Percentiles rank a stretch among this genome's conserved stretches.
phyloP scores from a whole-genome alignment of 2,888 invertebrate species.

The Thyatira batis region DNA sequence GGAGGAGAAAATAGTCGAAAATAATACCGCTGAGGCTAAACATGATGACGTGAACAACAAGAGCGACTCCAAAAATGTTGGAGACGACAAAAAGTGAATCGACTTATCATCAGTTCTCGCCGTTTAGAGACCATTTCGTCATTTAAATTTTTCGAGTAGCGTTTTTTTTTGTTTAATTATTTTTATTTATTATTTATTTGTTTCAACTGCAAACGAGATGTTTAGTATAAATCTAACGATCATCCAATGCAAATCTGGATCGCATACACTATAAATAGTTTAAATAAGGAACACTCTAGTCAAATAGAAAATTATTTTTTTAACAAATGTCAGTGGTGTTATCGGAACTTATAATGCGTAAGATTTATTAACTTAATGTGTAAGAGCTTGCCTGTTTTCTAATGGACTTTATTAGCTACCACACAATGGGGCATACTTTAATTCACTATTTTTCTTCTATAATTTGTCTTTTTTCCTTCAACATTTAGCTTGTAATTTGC shows the following conservation, averaged over 20 bases:
- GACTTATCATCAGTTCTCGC: not conserved
- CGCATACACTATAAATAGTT: constrained; percentile 33
- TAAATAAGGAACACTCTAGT: constrained; percentile 61
- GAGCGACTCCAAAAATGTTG: constrained; percentile 41
- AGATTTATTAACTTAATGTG: constrained; percentile 70
- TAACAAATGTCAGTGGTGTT: constrained; percentile 77
- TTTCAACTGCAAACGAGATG: constrained; percentile 28
- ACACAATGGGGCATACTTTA: constrained; percentile 38
- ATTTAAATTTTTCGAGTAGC: constrained; percentile 50
- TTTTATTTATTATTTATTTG: constrained; percentile 54
- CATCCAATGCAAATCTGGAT: constrained; percentile 24
- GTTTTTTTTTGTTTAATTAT: constrained; percentile 48
- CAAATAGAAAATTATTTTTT: constrained; percentile 57
- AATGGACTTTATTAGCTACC: constrained; percentile 56
- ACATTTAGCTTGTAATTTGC: constrained; percentile 59
- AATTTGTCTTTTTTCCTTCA: constrained; percentile 39
- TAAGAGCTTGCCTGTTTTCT: constrained; percentile 76
- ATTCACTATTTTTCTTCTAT: constrained; percentile 43
- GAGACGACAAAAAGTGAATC: constrained; percentile 54
- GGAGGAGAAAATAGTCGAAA: constrained; percentile 47
- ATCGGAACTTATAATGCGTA: constrained; percentile 75
- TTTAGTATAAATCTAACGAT: constrained; percentile 18
- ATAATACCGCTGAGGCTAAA: constrained; percentile 40
- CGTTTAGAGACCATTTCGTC: constrained; percentile 22
- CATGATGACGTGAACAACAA: constrained; percentile 52